These are phyloP conservation scores for Galago senegalensis DNA, from an alignment of 2,797 vertebrate genomes.

Conservation along the genomic window DNA sequence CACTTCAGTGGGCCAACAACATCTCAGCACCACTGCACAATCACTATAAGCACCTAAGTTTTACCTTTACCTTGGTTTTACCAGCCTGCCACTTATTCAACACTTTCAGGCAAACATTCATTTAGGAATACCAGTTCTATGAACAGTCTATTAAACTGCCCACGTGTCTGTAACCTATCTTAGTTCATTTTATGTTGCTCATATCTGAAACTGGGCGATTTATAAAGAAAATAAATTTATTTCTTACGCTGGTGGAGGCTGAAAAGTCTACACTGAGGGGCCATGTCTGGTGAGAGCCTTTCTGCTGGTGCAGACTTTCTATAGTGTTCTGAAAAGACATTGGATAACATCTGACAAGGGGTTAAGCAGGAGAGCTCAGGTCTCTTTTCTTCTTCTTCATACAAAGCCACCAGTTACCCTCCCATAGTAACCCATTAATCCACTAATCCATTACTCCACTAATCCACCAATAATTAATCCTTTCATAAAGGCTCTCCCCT, in stretches of 20 bases:
- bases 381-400: not conserved
- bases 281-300: not conserved
- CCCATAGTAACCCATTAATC: not conserved
- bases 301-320: not conserved
- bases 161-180: not conserved
- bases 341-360: not conserved
- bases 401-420: not conserved
- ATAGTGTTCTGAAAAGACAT: not conserved
- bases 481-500: not conserved
- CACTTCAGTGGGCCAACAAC: not conserved
- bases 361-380: not conserved
- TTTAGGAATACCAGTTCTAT: not conserved
- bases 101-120: not conserved
- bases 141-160: not conserved
- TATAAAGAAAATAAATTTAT: not conserved
- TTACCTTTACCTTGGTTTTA: not conserved
- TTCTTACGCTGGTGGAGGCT: not conserved
- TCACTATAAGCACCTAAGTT: not conserved
- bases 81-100: not conserved
- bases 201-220: not conserved
- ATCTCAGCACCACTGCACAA: not conserved
- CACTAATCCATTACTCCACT: not conserved
- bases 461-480: not conserved
- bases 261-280: not conserved
- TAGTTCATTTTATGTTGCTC: not conserved